Percentiles rank a stretch among this genome's conserved stretches.
These are phyloP conservation scores for Ellobius talpinus DNA, from an alignment of 2,113 vertebrate genomes.

Conservation along the genomic window DNA sequence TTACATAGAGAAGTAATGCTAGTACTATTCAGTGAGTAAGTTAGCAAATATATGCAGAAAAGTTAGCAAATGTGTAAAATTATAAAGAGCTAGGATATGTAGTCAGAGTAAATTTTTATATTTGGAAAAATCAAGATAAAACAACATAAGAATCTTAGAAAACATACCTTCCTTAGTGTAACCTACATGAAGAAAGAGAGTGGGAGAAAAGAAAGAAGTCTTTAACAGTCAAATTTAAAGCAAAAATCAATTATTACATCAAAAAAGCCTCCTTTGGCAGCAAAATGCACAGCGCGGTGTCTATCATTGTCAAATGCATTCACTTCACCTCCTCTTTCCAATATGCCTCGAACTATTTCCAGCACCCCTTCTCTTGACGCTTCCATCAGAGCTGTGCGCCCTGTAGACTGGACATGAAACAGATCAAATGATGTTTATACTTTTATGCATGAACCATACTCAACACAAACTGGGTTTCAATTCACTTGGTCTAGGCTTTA, in stretches of 20 bases:
- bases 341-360: constrained; percentile 89
- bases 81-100: not conserved
- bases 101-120: not conserved
- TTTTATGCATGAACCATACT: not conserved
- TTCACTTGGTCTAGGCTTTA: not conserved
- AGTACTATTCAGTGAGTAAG: not conserved
- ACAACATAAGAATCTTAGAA: not conserved
- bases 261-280: constrained; percentile 94
- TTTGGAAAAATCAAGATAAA: constrained; percentile 29
- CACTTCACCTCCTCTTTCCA: constrained; percentile 90
- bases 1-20: not conserved
- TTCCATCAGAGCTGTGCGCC: constrained; percentile 94
- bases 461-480: not conserved
- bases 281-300: constrained; percentile 92
- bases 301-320: constrained; percentile 89
- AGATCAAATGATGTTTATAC: not conserved
- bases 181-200: not conserved
- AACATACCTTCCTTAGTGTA: not conserved
- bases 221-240: constrained; percentile 48
- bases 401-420: constrained; percentile 88
- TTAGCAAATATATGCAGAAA: not conserved
- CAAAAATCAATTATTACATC: constrained; percentile 88
- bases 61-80: not conserved
- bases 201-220: not conserved
- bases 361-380: constrained; percentile 88